Evolutionary conservation across 1,140 invertebrate genomes (phyloP), one percentile per base, ranked within the genome.

Genomic region (Dendroctonus valens): DNA sequence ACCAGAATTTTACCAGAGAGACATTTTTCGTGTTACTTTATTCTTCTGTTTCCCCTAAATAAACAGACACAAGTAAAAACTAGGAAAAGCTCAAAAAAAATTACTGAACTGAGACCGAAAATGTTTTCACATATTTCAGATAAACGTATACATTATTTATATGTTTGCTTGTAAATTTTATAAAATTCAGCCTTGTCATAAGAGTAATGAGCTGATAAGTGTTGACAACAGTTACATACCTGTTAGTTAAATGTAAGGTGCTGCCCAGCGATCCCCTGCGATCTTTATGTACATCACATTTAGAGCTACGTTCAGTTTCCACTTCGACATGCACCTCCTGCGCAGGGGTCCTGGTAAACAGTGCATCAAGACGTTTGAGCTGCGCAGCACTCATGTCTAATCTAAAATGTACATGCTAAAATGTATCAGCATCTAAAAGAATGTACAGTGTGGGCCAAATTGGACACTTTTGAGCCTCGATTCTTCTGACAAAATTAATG

Each of bases 241-340:
- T 54, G 14, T 71, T 79, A 41, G 73, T 75, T 5, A 53, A 69
- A 50, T 78, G 76, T 9, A 79, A 67, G 5, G 76, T 69, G 61
- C 74, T 80, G n/a, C 81, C 82, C 64, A 84, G 63, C 3, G 84
- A 85, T 9, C 85, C 85, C 50, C 84, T 78, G 7, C 84, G 81
- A 81, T 48, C 83, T 6, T 87, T 87, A 71, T 90, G 88, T n/a
- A 89, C 84, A 61, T 89, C 86, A 72, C 88, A 89, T 53, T 83
- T 82, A 39, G 80, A 78, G 70, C 85, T 83, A 49, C 82, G 77
- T 69, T 79, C 80, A 6, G 73, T 76, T 73, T 87, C 85, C 11
- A 85, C 79, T 62, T 83, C 81, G 3, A 83, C 79, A 67, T 77
- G 79, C 42, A 82, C 76, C 50, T 83, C 78, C 14, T 81, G 81